Percentiles rank a stretch among this genome's conserved stretches.
phyloP scores from a whole-genome alignment of 2,797 vertebrate species.

The Philypnodon macrostomus region DNA sequence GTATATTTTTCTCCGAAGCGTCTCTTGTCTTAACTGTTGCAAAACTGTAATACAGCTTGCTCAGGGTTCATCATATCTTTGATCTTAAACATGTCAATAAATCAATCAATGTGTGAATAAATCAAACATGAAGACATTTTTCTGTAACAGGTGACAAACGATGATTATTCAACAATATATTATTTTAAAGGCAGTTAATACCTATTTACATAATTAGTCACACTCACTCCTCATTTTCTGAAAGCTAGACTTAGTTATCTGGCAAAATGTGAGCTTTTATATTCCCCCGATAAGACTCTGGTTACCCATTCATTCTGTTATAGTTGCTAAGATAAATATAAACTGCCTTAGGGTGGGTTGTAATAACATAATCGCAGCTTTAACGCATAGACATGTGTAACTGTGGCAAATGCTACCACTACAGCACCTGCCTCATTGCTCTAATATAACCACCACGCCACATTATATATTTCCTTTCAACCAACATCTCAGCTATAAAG shows the following conservation, averaged over 20 bases:
- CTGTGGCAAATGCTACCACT: neutral
- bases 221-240: slow-evolving; percentile 14
- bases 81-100: too few species aligned
- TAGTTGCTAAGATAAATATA: slow-evolving; percentile 32
- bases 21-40: slow-evolving; percentile 36
- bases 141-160: slow-evolving; percentile 17
- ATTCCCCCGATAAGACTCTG: slow-evolving; percentile 38
- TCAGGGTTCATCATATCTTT: slow-evolving; percentile 23
- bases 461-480: slow-evolving; percentile 30
- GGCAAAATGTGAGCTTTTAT: slow-evolving; percentile 9
- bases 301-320: slow-evolving; percentile 48
- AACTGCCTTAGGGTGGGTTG: slow-evolving; percentile 8
- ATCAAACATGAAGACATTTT: slow-evolving; percentile 15
- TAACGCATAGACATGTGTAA: slow-evolving; percentile 3
- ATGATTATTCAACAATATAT: slow-evolving; percentile 4
- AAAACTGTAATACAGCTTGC: slow-evolving; percentile 26
- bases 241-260: slow-evolving; percentile 16
- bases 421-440: slow-evolving; percentile 29
- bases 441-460: slow-evolving; percentile 15
- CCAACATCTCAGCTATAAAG: slow-evolving; percentile 18
- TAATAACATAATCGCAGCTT: slow-evolving; percentile 20
- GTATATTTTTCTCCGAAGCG: slow-evolving; percentile 11
- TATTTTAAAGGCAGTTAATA: slow-evolving; percentile 3
- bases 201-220: slow-evolving; percentile 14
- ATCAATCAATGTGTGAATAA: slow-evolving; percentile 11